A percentile compares a stretch with the other conserved stretches of the same genome.
These are phyloP conservation scores for Exaiptasia diaphana DNA, from an alignment of 64 coral and sea anemone species.

Conservation along the genomic window DNA sequence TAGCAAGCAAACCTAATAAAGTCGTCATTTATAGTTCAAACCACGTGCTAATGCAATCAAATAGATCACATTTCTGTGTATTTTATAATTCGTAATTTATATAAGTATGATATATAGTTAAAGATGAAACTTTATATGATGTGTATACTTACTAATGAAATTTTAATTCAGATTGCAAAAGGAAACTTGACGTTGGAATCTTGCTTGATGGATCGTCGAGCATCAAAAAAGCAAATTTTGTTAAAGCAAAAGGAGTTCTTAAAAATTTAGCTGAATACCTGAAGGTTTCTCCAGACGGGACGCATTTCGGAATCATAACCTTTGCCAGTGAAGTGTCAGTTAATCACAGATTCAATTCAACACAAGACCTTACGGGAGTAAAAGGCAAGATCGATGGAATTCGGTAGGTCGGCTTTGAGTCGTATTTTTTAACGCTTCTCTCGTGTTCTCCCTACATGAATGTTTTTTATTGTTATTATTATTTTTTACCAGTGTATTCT, in stretches of 20 bases:
- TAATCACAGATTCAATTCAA: no score
- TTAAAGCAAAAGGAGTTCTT: conserved; percentile 34
- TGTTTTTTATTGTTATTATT: background rate
- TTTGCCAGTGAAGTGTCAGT: background rate
- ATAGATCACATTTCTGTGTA: no score
- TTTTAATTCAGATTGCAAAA: conserved; percentile 43
- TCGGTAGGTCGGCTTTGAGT: conserved; percentile 19
- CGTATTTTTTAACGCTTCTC: background rate
- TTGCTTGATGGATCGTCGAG: conserved; percentile 51
- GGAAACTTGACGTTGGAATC: conserved; percentile 49
- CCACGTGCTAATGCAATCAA: no score
- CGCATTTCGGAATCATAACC: conserved; percentile 53
- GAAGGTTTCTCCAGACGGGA: conserved; percentile 54
- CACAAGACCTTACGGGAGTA: no score
- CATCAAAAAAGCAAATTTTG: conserved; percentile 26
- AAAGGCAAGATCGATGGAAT: background rate
- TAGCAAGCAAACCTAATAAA: no score
- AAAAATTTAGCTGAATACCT: conserved; percentile 38
- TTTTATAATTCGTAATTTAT: no score
- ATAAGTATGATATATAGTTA: no score
- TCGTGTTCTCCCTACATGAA: background rate
- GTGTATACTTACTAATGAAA: no score
- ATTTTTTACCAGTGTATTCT: background rate
- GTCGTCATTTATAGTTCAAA: no score
- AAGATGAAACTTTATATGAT: no score